phyloP scores from a whole-genome alignment of 1,140 invertebrate species.

The Octopus sinensis region DNA sequence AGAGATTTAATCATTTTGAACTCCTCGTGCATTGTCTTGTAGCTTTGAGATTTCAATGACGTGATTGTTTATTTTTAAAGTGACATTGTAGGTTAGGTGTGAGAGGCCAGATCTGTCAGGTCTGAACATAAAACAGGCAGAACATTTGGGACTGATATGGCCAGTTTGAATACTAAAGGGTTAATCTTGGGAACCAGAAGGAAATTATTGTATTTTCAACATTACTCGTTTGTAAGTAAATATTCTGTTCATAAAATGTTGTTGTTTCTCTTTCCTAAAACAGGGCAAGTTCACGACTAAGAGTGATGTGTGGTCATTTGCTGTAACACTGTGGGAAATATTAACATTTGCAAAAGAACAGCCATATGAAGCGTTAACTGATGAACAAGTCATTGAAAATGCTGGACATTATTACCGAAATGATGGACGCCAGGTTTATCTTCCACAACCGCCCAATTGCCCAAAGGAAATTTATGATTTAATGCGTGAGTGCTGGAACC shows the following conservation, averaged over 20 bases:
- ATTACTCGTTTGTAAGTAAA: neutral
- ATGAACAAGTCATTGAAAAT: slow-evolving; percentile 76
- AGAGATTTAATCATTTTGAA: too few species aligned
- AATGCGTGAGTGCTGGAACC: slow-evolving; percentile 91
- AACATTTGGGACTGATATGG: too few species aligned
- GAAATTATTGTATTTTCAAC: neutral
- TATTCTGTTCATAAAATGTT: neutral
- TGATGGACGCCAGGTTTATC: slow-evolving; percentile 44
- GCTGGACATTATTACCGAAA: slow-evolving; percentile 52
- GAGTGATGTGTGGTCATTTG: slow-evolving; percentile 86
- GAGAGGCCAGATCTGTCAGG: too few species aligned
- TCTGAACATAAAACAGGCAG: too few species aligned
- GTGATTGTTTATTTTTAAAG: too few species aligned
- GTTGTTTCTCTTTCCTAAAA: slow-evolving; percentile 25
- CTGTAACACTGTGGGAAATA: slow-evolving; percentile 86
- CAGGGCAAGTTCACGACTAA: slow-evolving; percentile 77
- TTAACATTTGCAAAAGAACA: slow-evolving; percentile 79
- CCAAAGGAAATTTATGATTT: slow-evolving; percentile 71
- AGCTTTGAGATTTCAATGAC: too few species aligned
- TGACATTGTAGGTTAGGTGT: too few species aligned
- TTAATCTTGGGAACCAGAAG: neutral
- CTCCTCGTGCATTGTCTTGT: too few species aligned
- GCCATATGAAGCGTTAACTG: slow-evolving; percentile 74
- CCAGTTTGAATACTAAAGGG: too few species aligned
- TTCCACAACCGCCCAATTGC: slow-evolving; percentile 50